Evolutionary conservation across 2,888 invertebrate genomes (phyloP), one percentile per base, ranked within the genome.

Genomic region (Philaethria dido): DNA sequence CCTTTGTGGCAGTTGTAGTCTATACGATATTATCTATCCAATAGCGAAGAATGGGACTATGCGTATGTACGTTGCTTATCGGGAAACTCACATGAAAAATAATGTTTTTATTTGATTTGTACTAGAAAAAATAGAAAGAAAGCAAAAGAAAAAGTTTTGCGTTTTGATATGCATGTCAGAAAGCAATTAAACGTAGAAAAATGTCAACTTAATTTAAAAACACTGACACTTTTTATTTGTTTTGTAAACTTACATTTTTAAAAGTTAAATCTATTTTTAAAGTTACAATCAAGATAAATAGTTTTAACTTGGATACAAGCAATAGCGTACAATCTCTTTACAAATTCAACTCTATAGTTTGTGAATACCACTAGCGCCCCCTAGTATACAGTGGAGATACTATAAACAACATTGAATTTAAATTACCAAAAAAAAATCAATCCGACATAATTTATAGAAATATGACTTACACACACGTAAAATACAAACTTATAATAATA

Each of bases 361-460:
- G 16, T 16, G 4, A 16, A 42, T 36, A 29, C 33, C 6, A 20
- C 36, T 72, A 69, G 64, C 74, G 79, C 73, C 79, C 77, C 72
- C 79, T 79, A 69, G 71, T 52, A 62, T 18, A 36, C n/a, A 73
- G 57, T 72, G 65, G 74, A 65, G 11, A 64, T 16, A 66, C 11
- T 60, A 29, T 9, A 36, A 29, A 52, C 14, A n/a, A 22, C 9
- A 22, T 8, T 36, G 9, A 9, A 13, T 45, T n/a, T 42, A 14
- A 25, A 18, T n/a, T 14, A 13, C 9, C 11, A 42, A 52, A 42
- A 22, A 25, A 5, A 44, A 16, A 36, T 6, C 22, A 14, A 33
- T 33, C 8, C 4, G 8, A 33, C 9, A 25, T 33, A 33, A 1
- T 33, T 8, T 8, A 33, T 33, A 33, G 5, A 33, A 3, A 33